Evolutionary conservation across 1,140 invertebrate genomes (phyloP).

Genomic region (Apis dorsata): DNA sequence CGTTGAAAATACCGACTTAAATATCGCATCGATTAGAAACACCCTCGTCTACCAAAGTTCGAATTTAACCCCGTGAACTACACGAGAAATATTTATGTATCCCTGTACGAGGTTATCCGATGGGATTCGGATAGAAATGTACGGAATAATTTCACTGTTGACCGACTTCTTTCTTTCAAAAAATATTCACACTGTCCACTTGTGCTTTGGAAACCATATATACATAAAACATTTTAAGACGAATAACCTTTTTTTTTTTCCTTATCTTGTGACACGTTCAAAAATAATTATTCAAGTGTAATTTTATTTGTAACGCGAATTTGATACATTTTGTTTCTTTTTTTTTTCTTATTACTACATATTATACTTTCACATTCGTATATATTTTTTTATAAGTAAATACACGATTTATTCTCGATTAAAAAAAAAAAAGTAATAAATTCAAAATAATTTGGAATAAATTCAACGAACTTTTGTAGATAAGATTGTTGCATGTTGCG

Average conservation of each 20-base stretch:
- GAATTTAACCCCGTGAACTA: constrained; percentile 29
- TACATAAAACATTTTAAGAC: neutral
- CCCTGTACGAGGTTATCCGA: neutral
- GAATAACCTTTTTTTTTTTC: neutral
- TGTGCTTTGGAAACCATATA: neutral
- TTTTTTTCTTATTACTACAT: neutral
- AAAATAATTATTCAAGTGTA: neutral
- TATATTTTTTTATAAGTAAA: accelerated
- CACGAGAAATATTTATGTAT: constrained; percentile 32
- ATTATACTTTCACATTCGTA: neutral
- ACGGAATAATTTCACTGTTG: constrained; percentile 58
- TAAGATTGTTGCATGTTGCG: too few relatives aligned
- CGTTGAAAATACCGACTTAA: neutral
- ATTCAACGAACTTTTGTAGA: too few relatives aligned
- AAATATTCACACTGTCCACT: neutral
- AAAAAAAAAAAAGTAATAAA: too few relatives aligned
- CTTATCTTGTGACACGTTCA: neutral
- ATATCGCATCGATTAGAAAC: neutral
- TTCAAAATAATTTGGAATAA: too few relatives aligned
- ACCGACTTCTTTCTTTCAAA: constrained; percentile 10
- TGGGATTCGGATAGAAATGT: constrained; percentile 28
- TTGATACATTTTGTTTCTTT: neutral
- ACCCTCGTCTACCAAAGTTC: constrained; percentile 1
- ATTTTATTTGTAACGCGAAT: too few relatives aligned
- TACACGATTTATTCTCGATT: too few relatives aligned